Base-by-base conservation (phyloP, 1,140 invertebrate genomes). In the Habropoda laboriosa region DNA sequence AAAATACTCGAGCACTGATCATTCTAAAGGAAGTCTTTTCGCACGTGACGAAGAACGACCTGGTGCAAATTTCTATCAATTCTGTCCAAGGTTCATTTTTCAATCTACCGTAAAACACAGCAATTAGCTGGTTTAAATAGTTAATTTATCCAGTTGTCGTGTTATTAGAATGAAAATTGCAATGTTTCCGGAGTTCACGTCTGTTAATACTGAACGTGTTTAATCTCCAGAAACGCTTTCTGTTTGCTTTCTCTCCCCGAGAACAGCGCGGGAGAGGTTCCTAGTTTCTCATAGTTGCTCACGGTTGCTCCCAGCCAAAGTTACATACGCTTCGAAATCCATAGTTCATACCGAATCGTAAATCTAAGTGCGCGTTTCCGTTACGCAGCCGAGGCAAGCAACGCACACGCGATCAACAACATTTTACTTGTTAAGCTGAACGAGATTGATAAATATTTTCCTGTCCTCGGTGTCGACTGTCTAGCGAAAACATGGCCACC, bases 1-100 rank as follows among this genome's bases (percentile, higher is more conserved):
- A 87, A 87, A 87, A 87, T 85, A 82, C 77, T 85, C 68, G 79
- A 64, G 21, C 42, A 16, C n/a, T 53, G 67, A 53, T 57, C 47
- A 24, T 42, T 79, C 47, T 30, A 12, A 60, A 2, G 30, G 2
- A 16, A 60, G 42, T 24, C 2, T 24, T 27, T 10, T 18, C 42
- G 58, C 45, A 4, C 13, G 30, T 32, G 6, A 18, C 32, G 16
- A 45, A 57, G n/a, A 13, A 32, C n/a, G n/a, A 35, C 12, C 7
- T 49, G 47, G n/a, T 27, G 38, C 32, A 30, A 57, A 49, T 49
- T 79, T 58, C 38, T 80, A 61, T 81, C 78, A 67, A 81, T 79
- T 74, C 38, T 53, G 13, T 30, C 40, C 27, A 30, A 24, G 55
- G 45, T 60, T 42, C 70, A n/a, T 70, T 60, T 27, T 1, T 27